Conservation (phyloP, 2,113 vertebrate genomes). For the Myocastor coypus region DNA sequence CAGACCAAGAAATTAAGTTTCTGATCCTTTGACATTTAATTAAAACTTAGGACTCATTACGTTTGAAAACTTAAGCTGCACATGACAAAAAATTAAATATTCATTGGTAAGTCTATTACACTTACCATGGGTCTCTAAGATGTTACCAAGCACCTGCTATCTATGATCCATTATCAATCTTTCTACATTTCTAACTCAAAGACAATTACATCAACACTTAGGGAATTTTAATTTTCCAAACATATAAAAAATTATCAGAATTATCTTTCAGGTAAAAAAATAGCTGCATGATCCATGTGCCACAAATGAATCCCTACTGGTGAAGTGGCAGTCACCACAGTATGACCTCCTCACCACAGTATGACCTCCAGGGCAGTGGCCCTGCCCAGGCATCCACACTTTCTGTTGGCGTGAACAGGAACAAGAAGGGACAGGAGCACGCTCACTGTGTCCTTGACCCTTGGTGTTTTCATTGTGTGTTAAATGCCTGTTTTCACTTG, state of each 20-base stretch:
- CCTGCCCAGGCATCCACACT: not conserved
- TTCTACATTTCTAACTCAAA: constrained; percentile 54
- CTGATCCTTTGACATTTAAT: too few species aligned
- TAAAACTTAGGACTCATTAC: too few species aligned
- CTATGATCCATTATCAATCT: not conserved
- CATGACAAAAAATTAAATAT: too few species aligned
- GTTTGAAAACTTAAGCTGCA: too few species aligned
- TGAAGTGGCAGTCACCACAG: not conserved
- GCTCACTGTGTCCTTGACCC: not conserved
- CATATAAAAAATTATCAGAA: constrained; percentile 42
- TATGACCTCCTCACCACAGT: not conserved
- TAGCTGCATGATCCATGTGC: not conserved
- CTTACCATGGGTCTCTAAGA: not conserved
- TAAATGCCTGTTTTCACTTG: too few species aligned
- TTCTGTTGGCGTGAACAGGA: not conserved
- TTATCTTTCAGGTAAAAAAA: constrained; percentile 1
- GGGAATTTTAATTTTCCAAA: constrained; percentile 57
- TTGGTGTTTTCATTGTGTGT: too few species aligned
- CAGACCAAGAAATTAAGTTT: too few species aligned
- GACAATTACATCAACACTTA: not conserved
- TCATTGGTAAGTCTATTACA: not conserved
- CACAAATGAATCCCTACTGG: too few species aligned
- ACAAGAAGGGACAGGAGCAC: not conserved
- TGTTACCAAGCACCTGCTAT: not conserved
- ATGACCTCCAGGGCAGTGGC: not conserved